Evolutionary conservation across 37 sponge, comb jelly and placozoan genomes (phyloP).

Genomic region (Hormiphora californensis): DNA sequence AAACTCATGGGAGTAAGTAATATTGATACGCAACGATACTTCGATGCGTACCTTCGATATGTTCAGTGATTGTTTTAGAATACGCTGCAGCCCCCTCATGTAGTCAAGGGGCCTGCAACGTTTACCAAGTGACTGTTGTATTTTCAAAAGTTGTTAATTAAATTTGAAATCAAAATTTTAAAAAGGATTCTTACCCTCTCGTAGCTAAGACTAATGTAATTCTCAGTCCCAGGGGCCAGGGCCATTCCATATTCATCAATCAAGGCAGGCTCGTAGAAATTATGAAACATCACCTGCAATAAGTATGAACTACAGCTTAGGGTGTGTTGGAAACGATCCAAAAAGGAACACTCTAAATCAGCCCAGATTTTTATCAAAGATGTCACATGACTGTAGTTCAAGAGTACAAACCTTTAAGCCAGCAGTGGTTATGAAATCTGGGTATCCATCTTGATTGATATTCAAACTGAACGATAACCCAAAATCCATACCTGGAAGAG

Average conservation of each 20-base stretch:
- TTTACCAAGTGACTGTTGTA: too few species aligned
- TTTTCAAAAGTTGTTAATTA: too few species aligned
- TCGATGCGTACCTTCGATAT: background rate
- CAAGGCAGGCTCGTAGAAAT: conserved; percentile 12
- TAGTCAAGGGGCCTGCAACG: too few species aligned
- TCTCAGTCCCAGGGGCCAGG: conserved; percentile 23
- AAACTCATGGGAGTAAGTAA: background rate
- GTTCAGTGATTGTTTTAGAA: too few species aligned
- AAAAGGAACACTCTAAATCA: too few species aligned
- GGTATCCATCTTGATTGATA: background rate
- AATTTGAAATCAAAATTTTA: too few species aligned
- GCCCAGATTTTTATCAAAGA: too few species aligned
- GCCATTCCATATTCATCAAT: conserved; percentile 32
- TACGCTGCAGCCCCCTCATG: too few species aligned
- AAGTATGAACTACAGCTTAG: too few species aligned
- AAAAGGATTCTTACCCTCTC: background rate
- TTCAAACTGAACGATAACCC: background rate
- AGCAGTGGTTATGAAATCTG: conserved; percentile 1
- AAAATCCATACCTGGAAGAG: conserved; percentile 14
- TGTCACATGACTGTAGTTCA: too few species aligned
- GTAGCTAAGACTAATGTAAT: conserved; percentile 23
- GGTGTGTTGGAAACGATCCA: too few species aligned
- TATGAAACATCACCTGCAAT: conserved; percentile 47
- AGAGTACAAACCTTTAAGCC: conserved; percentile 21
- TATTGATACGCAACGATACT: background rate